Conservation (phyloP, 1,140 invertebrate genomes). For the Neodiprion pinetum region DNA sequence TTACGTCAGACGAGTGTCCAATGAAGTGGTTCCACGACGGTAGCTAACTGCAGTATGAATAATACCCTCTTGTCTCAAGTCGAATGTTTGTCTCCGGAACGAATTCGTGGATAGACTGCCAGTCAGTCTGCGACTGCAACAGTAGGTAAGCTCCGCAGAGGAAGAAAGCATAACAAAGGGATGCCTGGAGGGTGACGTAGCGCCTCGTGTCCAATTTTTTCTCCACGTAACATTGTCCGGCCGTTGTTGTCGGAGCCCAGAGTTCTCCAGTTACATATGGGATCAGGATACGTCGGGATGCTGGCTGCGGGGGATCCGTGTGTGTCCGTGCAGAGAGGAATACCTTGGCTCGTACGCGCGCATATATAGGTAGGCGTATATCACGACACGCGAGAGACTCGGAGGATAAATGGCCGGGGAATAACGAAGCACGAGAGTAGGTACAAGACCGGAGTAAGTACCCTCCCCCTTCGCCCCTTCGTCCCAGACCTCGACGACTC, state of each 20-base stretch:
- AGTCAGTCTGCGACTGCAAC: too few relatives aligned
- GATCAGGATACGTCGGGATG: constrained; percentile 5
- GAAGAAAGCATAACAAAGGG: neutral
- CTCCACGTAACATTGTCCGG: constrained; percentile 20
- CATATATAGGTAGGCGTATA: neutral
- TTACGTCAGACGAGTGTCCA: neutral
- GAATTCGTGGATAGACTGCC: too few relatives aligned
- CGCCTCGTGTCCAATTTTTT: neutral
- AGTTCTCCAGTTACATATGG: constrained; percentile 45
- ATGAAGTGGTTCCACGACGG: too few relatives aligned
- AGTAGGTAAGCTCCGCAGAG: neutral
- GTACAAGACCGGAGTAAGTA: constrained; percentile 49
- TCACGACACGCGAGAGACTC: constrained; percentile 24
- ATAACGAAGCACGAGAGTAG: constrained; percentile 52
- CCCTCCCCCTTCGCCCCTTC: constrained; percentile 18
- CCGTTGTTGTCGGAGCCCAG: constrained; percentile 45
- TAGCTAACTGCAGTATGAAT: too few relatives aligned
- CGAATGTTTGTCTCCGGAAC: too few relatives aligned
- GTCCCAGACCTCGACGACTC: neutral
- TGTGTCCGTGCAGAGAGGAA: neutral
- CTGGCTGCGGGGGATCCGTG: constrained; percentile 19
- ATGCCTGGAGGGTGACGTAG: neutral
- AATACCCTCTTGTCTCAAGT: too few relatives aligned
- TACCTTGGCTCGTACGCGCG: neutral
- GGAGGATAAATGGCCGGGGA: constrained; percentile 52